Evolutionary conservation across 2,797 vertebrate genomes (phyloP).

Genomic region (Alosa sapidissima): DNA sequence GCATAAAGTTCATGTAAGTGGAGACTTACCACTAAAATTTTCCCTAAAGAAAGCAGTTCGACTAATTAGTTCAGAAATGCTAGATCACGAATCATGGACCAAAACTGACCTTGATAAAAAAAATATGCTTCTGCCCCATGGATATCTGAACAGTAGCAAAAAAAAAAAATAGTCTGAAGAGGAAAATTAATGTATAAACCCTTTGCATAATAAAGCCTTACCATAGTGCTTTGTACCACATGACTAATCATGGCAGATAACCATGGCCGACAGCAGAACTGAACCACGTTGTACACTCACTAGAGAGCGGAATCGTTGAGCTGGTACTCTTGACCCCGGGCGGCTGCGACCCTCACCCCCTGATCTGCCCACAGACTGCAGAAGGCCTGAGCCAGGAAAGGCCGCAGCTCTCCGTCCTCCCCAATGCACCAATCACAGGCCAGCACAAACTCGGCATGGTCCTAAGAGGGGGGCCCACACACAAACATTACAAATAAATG

Average conservation of each 20-base stretch:
- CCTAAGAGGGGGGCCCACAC: conserved; percentile 49
- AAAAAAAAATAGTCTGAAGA: background rate
- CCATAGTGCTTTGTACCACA: background rate
- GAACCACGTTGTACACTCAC: conserved; percentile 66
- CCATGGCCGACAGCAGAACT: background rate
- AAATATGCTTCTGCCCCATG: conserved; percentile 6
- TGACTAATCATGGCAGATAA: background rate
- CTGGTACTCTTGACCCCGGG: conserved; percentile 72
- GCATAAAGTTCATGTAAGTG: background rate
- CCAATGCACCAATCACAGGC: conserved; percentile 74
- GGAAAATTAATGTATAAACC: background rate
- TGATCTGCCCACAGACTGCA: conserved; percentile 74
- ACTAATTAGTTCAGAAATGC: background rate
- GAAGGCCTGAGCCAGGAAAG: conserved; percentile 72
- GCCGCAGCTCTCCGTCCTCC: conserved; percentile 72
- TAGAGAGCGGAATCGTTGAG: conserved; percentile 81
- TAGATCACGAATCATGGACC: background rate
- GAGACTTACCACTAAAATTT: background rate
- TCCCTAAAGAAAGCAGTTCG: background rate
- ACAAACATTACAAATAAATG: background rate
- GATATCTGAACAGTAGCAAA: background rate
- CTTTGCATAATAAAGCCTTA: background rate
- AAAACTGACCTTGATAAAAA: background rate
- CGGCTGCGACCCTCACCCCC: conserved; percentile 65
- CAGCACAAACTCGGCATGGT: conserved; percentile 70